Evolutionary conservation across 2,113 vertebrate genomes (phyloP).

Genomic region (Myodes glareolus): DNA sequence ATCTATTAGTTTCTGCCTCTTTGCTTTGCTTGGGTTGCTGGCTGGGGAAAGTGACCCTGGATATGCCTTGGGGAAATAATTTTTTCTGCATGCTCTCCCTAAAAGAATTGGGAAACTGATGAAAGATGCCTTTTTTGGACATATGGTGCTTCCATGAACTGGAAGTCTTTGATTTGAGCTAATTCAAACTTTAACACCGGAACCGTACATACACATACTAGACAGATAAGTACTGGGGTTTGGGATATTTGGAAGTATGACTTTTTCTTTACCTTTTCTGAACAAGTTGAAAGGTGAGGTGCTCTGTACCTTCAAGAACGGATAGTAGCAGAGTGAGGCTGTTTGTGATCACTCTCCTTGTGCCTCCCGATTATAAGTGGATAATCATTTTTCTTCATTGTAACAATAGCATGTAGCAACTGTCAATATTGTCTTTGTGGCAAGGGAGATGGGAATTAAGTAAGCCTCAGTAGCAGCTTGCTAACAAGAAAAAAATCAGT

Average conservation of each 20-base stretch:
- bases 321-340: neutral
- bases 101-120: constrained; percentile 50
- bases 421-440: neutral
- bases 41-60: neutral
- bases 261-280: neutral
- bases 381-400: neutral
- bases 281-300: neutral
- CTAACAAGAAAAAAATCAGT: neutral
- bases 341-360: neutral
- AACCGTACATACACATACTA: neutral
- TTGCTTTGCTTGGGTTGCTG: neutral
- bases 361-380: neutral
- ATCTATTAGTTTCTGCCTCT: constrained; percentile 50
- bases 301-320: neutral
- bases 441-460: neutral
- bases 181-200: constrained; percentile 18
- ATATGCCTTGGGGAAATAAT: constrained; percentile 48
- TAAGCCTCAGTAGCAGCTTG: neutral
- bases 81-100: neutral
- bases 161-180: constrained; percentile 41
- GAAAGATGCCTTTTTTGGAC: constrained; percentile 15
- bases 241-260: neutral
- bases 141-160: neutral
- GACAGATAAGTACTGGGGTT: neutral
- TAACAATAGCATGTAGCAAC: neutral